Evolutionary conservation across 1,140 invertebrate species (phyloP).

Genomic region (Chionoecetes opilio): DNA sequence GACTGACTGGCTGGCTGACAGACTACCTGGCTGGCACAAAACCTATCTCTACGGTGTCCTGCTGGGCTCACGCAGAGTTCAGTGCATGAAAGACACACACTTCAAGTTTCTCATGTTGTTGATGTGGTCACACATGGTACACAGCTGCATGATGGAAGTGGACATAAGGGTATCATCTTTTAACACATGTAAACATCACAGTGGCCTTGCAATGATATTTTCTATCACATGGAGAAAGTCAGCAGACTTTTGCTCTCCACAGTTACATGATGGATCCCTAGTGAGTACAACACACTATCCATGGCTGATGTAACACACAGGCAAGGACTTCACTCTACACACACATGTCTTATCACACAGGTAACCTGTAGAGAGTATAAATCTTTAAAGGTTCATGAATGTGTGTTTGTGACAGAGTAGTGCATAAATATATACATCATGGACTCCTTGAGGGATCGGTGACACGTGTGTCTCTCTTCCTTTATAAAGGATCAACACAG

Average conservation of each 20-base stretch:
- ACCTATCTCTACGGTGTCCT: constrained; percentile 74
- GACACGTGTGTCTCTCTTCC: not conserved
- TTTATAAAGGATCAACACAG: not conserved
- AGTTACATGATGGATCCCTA: constrained; percentile 46
- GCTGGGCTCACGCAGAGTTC: constrained; percentile 64
- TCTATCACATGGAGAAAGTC: constrained; percentile 40
- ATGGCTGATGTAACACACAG: constrained; percentile 36
- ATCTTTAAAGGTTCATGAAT: constrained; percentile 44
- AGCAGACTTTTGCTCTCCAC: constrained; percentile 10
- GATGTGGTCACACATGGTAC: constrained; percentile 69
- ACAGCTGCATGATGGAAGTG: constrained; percentile 72
- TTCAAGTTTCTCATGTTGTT: constrained; percentile 69
- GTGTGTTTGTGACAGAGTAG: constrained; percentile 43
- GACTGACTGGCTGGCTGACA: constrained; percentile 67
- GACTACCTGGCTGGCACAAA: constrained; percentile 66
- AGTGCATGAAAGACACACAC: constrained; percentile 75
- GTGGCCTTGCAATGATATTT: constrained; percentile 61
- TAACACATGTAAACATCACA: constrained; percentile 76
- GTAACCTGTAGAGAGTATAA: constrained; percentile 50
- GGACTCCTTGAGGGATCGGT: not conserved
- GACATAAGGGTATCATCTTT: constrained; percentile 72
- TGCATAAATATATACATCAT: constrained; percentile 63
- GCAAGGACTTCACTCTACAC: constrained; percentile 42
- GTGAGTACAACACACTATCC: constrained; percentile 1
- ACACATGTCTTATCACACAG: constrained; percentile 57